These are phyloP conservation scores for Hirtodrosophila histrioides DNA, from an alignment of 2,888 invertebrate genomes.

Conservation along the genomic window DNA sequence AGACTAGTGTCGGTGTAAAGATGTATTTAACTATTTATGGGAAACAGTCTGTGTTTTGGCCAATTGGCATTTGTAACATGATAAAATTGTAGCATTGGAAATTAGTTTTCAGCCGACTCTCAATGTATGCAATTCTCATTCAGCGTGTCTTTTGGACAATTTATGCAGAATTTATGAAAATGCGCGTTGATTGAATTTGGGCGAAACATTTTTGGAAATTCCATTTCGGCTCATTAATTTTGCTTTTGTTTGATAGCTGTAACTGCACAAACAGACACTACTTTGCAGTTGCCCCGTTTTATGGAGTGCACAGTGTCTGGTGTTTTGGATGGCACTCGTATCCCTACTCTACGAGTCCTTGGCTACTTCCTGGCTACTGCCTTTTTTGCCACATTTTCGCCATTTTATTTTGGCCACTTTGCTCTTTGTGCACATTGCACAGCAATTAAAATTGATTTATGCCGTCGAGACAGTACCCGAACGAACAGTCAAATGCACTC, in stretches of 20 bases:
- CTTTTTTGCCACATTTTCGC: constrained; percentile 22
- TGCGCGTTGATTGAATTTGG: constrained; percentile 67
- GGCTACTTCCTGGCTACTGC: constrained; percentile 8
- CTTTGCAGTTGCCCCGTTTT: constrained; percentile 3
- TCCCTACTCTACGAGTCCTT: constrained; percentile 24
- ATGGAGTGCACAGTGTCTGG: constrained; percentile 23
- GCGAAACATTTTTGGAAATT: constrained; percentile 48
- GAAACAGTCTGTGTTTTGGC: constrained; percentile 38
- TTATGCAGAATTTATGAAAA: constrained; percentile 63
- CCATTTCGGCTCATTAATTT: constrained; percentile 66
- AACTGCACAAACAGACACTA: background rate
- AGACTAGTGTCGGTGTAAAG: constrained; percentile 44
- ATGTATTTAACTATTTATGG: constrained; percentile 56
- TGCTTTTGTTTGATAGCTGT: constrained; percentile 40
- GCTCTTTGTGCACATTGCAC: constrained; percentile 63
- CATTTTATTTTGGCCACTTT: constrained; percentile 63
- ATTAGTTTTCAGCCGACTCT: constrained; percentile 57
- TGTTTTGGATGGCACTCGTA: constrained; percentile 20
- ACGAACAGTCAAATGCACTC: constrained; percentile 75
- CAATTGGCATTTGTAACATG: constrained; percentile 34
- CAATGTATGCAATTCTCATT: constrained; percentile 19
- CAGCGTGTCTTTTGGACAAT: constrained; percentile 16
- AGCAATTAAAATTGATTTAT: constrained; percentile 80
- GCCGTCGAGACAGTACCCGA: constrained; percentile 69
- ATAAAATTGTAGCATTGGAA: constrained; percentile 14